Conservation (phyloP, 1,140 invertebrate species). For the Cepaea nemoralis region DNA sequence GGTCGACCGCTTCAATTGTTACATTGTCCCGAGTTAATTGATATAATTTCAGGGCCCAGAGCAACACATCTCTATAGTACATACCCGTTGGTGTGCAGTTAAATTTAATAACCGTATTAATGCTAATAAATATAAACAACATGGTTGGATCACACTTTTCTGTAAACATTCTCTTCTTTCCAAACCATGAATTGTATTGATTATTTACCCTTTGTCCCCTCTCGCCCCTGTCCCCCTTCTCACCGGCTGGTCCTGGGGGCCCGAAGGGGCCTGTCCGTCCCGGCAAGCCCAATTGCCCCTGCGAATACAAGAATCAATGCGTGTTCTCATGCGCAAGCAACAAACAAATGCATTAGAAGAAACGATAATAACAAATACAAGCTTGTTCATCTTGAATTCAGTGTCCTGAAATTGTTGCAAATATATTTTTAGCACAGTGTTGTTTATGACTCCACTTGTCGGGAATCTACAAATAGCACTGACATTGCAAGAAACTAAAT, state of each 20-base stretch:
- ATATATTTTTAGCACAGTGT: too few species aligned
- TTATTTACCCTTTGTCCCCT: conserved; percentile 79
- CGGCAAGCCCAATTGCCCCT: conserved; percentile 78
- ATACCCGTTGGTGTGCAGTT: too few species aligned
- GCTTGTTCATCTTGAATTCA: not conserved
- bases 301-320: conserved; percentile 37
- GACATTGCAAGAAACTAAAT: too few species aligned
- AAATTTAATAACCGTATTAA: too few species aligned
- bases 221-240: conserved; percentile 86
- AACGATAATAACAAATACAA: not conserved
- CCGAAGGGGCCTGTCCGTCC: conserved; percentile 84
- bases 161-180: not conserved
- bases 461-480: too few species aligned
- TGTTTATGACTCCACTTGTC: too few species aligned
- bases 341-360: not conserved
- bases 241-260: conserved; percentile 81
- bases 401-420: too few species aligned
- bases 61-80: too few species aligned
- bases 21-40: too few species aligned
- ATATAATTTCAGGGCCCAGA: too few species aligned
- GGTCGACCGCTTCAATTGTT: too few species aligned
- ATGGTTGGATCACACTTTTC: not conserved
- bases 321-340: conserved; percentile 26
- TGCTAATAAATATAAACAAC: too few species aligned
- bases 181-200: not conserved